Evolutionary conservation across 2,888 invertebrate genomes (phyloP).

Genomic region (Drosophila merina): DNA sequence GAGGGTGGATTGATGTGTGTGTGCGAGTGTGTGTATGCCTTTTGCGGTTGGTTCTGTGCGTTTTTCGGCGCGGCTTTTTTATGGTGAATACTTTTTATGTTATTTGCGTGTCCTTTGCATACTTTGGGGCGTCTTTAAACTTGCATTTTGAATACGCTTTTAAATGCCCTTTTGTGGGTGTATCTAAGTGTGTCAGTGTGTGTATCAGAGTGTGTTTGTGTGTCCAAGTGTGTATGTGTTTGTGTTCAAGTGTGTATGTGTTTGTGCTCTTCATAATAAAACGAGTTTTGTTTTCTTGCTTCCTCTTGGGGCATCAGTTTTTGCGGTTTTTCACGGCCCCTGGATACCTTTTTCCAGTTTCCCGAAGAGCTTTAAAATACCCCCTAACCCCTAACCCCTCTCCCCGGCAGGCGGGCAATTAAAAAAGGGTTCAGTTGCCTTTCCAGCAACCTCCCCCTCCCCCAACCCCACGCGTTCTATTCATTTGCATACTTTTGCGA

Average conservation of each 20-base stretch:
- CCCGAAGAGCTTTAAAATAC: conserved; percentile 7
- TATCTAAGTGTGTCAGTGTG: not conserved
- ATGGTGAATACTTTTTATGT: conserved; percentile 52
- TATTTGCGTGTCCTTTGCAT: conserved; percentile 71
- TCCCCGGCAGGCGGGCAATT: conserved; percentile 55
- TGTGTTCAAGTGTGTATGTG: not conserved
- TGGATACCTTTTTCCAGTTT: conserved; percentile 41
- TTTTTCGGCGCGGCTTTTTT: conserved; percentile 33
- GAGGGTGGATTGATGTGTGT: conserved; percentile 25
- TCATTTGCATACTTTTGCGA: conserved; percentile 64
- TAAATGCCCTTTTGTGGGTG: conserved; percentile 59
- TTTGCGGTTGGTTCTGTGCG: conserved; percentile 25
- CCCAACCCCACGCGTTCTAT: conserved; percentile 41
- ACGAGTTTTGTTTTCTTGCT: conserved; percentile 49
- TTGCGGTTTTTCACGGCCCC: conserved; percentile 66
- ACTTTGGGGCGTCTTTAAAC: conserved; percentile 71
- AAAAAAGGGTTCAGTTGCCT: conserved; percentile 50
- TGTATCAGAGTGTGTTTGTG: too few species aligned
- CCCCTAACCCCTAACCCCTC: conserved; percentile 1
- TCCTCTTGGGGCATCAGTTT: conserved; percentile 21
- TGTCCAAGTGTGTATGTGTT: not conserved
- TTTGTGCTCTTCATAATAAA: conserved; percentile 47
- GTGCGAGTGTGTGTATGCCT: conserved; percentile 28
- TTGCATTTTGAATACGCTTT: conserved; percentile 73
- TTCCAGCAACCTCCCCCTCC: conserved; percentile 17